These are phyloP conservation scores for Rhinolophus ferrumequinum DNA, from an alignment of 2,113 vertebrate genomes.

Conservation along the genomic window DNA sequence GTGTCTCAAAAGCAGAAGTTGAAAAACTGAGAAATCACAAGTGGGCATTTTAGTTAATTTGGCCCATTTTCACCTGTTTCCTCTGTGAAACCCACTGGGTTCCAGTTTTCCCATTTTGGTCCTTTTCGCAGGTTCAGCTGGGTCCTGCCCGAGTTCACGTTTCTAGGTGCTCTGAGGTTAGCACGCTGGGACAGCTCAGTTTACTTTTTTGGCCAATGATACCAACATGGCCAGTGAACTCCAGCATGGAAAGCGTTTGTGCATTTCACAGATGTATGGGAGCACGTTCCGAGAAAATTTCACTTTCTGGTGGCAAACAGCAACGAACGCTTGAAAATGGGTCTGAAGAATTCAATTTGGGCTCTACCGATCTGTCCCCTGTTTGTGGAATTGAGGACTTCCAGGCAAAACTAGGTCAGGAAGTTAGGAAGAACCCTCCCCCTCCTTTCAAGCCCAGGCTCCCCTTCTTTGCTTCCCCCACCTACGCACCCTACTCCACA, in stretches of 20 bases:
- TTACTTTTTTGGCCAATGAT: neutral
- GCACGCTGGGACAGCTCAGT: too few species aligned
- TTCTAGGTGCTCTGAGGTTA: neutral
- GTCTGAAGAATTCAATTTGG: neutral
- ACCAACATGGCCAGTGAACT: too few species aligned
- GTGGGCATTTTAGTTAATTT: neutral
- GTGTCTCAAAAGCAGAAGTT: neutral
- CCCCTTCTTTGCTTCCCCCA: neutral
- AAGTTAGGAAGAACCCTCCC: neutral
- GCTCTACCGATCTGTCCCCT: neutral
- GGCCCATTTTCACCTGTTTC: neutral
- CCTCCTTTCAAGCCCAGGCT: too few species aligned
- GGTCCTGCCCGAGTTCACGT: neutral
- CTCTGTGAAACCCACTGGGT: neutral
- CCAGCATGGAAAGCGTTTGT: rapidly evolving
- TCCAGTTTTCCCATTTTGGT: rapidly evolving
- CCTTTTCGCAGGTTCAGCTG: rapidly evolving
- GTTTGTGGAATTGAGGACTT: neutral
- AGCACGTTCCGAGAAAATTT: neutral
- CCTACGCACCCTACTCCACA: too few species aligned
- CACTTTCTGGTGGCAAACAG: neutral
- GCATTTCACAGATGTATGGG: neutral
- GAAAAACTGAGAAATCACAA: neutral
- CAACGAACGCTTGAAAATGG: neutral
- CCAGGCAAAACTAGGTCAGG: neutral